phyloP scores from a whole-genome alignment of 2,113 vertebrate genomes.

The Hippoglossus stenolepis region DNA sequence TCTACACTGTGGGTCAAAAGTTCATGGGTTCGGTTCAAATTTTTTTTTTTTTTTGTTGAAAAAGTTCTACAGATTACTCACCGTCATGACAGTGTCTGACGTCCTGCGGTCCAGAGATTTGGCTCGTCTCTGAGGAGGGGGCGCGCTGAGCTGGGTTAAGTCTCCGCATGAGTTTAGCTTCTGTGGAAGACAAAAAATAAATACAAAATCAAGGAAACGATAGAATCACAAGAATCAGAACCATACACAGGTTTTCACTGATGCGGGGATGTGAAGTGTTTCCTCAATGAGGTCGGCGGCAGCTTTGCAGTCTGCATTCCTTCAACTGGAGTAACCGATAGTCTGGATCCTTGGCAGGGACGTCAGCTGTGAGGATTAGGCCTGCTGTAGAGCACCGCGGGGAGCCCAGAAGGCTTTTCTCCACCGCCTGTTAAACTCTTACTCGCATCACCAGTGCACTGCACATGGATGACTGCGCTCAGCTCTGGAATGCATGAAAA shows the following conservation, averaged over 20 bases:
- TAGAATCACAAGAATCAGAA: not conserved
- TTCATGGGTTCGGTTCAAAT: not conserved
- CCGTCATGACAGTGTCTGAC: conserved; percentile 70
- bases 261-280: conserved; percentile 26
- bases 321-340: conserved; percentile 42
- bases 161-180: conserved; percentile 61
- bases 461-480: conserved; percentile 40
- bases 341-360: conserved; percentile 56
- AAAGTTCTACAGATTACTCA: conserved; percentile 26
- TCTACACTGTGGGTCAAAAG: not conserved
- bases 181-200: conserved; percentile 17
- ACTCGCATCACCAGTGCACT: conserved; percentile 30
- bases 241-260: not conserved
- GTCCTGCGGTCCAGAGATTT: conserved; percentile 75
- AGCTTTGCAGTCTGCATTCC: conserved; percentile 38
- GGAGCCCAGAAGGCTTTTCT: conserved; percentile 51
- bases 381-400: conserved; percentile 36
- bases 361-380: conserved; percentile 61
- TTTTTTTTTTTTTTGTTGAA: not conserved
- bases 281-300: conserved; percentile 24
- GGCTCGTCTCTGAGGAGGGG: conserved; percentile 65
- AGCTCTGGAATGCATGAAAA: conserved; percentile 34
- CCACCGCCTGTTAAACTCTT: conserved; percentile 39
- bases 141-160: conserved; percentile 16
- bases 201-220: not conserved